Evolutionary conservation across 2,888 invertebrate genomes (phyloP), one percentile per base, ranked within the genome.

Genomic region (Scaptomyza cyrtandrae): DNA sequence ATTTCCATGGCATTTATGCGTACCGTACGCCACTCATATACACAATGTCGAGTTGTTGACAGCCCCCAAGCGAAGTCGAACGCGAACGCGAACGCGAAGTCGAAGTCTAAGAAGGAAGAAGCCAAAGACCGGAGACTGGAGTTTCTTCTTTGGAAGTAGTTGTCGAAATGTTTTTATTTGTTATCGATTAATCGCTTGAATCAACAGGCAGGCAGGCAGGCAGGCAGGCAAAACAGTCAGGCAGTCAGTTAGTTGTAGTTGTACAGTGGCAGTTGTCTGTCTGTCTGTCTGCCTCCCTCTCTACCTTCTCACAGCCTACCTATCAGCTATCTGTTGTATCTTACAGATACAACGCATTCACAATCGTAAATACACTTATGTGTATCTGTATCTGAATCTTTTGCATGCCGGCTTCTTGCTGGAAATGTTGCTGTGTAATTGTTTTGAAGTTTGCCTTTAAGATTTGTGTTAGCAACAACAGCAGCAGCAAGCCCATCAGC

Each of bases 151-250:
- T 83, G 80, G 86, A 88, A 85, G 88, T 80, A 86, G 88, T 85
- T 86, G 88, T 85, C 85, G 84, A 88, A 85, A 85, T 85, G 86
- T 85, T 88, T 85, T 88, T 88, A 85, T 85, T 85, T 85, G 85
- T 88, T 85, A 85, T 85, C 85, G 85, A 85, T 85, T 85, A 88
- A 85, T 88, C 85, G 85, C 85, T 88, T 86, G 75, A 86, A 76
- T 83, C 83, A 75, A 87, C 83, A 84, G 64, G 59, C 70, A 58
- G 58, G 19, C 78, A 66, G 9, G 31, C 33, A 0, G 31, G 9
- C 10, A 33, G 33, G 9, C 33, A 33, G 11, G 19, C 19, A n/a
- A n/a, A 75, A 87, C 83, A 84, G 64, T 59, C 70, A 58, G 58
- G 9, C 10, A 33, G 33, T 33, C 33, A 33, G 33, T 33, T 33